These are phyloP conservation scores for Patella caerulea DNA, from an alignment of 2,888 invertebrate genomes.

Conservation along the genomic window DNA sequence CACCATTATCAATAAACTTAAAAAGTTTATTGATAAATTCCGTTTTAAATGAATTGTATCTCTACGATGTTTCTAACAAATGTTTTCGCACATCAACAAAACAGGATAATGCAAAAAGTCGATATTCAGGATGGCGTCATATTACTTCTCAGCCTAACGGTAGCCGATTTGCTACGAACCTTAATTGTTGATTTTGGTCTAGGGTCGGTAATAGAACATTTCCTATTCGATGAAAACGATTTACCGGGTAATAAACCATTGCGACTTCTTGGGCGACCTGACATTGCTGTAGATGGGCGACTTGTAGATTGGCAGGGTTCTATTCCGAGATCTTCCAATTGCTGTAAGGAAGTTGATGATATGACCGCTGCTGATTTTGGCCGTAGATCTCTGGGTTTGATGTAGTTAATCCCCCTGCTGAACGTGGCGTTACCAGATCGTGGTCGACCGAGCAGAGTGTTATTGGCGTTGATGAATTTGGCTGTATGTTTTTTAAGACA, in stretches of 20 bases:
- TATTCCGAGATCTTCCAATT: slow-evolving; percentile 57
- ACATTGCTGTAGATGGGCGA: slow-evolving; percentile 39
- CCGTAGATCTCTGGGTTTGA: slow-evolving; percentile 48
- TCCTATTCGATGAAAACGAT: slow-evolving; percentile 56
- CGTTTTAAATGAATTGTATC: too few species aligned
- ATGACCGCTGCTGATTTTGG: slow-evolving; percentile 44
- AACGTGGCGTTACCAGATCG: slow-evolving; percentile 53
- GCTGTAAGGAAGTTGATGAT: slow-evolving; percentile 40
- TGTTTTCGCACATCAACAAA: too few species aligned
- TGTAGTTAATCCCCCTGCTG: slow-evolving; percentile 48
- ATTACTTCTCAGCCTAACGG: neutral
- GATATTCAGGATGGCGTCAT: neutral
- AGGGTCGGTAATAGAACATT: slow-evolving; percentile 53
- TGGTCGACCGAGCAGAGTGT: slow-evolving; percentile 52
- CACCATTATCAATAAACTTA: too few species aligned
- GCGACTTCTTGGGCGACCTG: slow-evolving; percentile 49
- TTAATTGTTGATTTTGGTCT: slow-evolving; percentile 14
- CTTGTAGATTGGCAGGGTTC: slow-evolving; percentile 40
- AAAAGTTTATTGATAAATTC: too few species aligned
- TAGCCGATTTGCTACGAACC: neutral
- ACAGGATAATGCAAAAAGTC: neutral
- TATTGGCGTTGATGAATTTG: slow-evolving; percentile 58
- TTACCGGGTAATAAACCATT: slow-evolving; percentile 55
- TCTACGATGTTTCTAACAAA: too few species aligned
- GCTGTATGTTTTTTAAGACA: slow-evolving; percentile 53